Conservation (phyloP, 35 echinoderm and acorn worm species). For the Heliocidaris erythrogramma region DNA sequence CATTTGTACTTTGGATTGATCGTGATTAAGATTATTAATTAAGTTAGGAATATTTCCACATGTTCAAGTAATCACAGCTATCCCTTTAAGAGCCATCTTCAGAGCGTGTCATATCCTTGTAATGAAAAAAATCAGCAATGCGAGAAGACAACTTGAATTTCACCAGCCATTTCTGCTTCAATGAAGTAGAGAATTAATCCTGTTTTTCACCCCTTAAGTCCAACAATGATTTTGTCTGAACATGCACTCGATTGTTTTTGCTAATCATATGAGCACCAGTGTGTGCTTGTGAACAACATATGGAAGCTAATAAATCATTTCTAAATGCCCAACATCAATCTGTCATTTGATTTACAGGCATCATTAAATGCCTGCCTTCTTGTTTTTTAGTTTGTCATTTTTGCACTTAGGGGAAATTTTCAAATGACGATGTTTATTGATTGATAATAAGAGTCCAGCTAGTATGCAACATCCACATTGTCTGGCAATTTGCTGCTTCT, state of each 20-base stretch:
- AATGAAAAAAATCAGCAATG: slow-evolving; percentile 14
- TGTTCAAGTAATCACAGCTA: neutral
- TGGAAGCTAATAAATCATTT: neutral
- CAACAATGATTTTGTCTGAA: neutral
- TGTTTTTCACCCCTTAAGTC: neutral
- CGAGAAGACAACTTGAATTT: slow-evolving; percentile 11
- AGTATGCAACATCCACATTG: neutral
- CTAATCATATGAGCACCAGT: neutral
- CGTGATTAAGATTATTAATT: too few species aligned
- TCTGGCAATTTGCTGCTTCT: neutral
- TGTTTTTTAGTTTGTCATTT: neutral
- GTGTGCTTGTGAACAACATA: neutral
- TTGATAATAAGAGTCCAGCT: neutral
- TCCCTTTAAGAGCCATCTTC: neutral
- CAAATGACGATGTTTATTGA: neutral
- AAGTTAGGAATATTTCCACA: neutral
- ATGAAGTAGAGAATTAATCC: neutral
- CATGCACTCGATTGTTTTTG: neutral
- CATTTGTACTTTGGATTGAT: too few species aligned
- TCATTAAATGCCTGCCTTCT: too few species aligned
- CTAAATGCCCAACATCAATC: neutral
- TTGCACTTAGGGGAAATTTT: neutral
- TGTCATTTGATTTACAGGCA: neutral
- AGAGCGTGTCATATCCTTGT: neutral
- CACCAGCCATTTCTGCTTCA: neutral